Conservation (phyloP, 2,888 invertebrate genomes). For the Xiphydria camelus region DNA sequence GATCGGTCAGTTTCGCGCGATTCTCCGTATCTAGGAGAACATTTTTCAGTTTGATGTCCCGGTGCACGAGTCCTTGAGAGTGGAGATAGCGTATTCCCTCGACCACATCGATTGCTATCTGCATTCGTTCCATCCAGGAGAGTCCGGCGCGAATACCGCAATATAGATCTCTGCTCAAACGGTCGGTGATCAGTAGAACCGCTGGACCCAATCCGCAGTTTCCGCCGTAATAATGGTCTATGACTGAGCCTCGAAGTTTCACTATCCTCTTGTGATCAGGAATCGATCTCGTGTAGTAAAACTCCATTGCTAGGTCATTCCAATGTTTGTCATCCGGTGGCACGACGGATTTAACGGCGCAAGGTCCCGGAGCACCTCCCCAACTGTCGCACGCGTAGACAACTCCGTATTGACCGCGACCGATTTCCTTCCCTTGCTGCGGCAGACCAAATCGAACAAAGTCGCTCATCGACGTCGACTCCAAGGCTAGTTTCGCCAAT, state of each 20-base stretch:
- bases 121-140: slow-evolving; percentile 65
- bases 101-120: slow-evolving; percentile 80
- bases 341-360: slow-evolving; percentile 85
- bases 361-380: slow-evolving; percentile 75
- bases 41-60: slow-evolving; percentile 89
- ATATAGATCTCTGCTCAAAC: slow-evolving; percentile 76
- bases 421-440: slow-evolving; percentile 68
- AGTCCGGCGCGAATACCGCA: slow-evolving; percentile 73
- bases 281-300: slow-evolving; percentile 85
- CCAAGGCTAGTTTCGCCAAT: slow-evolving; percentile 79
- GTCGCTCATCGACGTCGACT: slow-evolving; percentile 82
- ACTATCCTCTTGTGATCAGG: slow-evolving; percentile 81
- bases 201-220: slow-evolving; percentile 64
- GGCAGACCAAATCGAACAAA: slow-evolving; percentile 74
- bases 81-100: slow-evolving; percentile 88
- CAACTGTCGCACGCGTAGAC: slow-evolving; percentile 77
- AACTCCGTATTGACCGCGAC: slow-evolving; percentile 87
- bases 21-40: slow-evolving; percentile 75
- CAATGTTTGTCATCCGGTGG: slow-evolving; percentile 88
- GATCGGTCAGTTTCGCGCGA: slow-evolving; percentile 81
- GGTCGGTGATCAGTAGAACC: slow-evolving; percentile 79
- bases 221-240: slow-evolving; percentile 76
- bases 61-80: slow-evolving; percentile 81
- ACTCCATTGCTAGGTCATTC: slow-evolving; percentile 89
- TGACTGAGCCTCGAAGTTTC: slow-evolving; percentile 75